Evolutionary conservation across 2,797 vertebrate species (phyloP).

Genomic region (Clamator glandarius): DNA sequence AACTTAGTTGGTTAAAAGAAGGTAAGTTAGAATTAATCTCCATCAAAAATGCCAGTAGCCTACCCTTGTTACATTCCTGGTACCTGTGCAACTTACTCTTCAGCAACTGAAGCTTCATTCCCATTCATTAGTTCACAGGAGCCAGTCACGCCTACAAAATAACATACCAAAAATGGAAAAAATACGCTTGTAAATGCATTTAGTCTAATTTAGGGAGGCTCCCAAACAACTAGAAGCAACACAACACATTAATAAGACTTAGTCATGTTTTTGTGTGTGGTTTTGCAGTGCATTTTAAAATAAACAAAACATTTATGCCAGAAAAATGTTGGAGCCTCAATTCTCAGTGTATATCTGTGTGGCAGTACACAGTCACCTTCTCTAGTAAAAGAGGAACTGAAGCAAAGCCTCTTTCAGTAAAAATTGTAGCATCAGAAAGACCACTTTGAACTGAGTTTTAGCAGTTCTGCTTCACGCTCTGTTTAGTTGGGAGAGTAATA

Average conservation of each 20-base stretch:
- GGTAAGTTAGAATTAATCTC: neutral
- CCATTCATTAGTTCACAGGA: neutral
- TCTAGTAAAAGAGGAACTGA: constrained; percentile 12
- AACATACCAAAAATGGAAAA: neutral
- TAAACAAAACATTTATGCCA: neutral
- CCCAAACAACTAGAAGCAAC: neutral
- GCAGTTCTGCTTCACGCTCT: neutral
- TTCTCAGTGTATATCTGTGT: neutral
- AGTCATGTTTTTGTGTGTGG: neutral
- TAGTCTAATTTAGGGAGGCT: neutral
- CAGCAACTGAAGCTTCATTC: neutral
- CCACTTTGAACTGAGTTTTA: neutral
- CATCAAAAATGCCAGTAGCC: neutral
- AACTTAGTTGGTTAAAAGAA: neutral
- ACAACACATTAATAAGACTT: neutral
- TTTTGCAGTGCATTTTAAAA: neutral
- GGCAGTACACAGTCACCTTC: neutral
- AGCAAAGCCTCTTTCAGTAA: neutral
- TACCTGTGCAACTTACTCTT: neutral
- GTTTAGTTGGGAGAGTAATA: neutral
- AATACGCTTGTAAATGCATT: neutral
- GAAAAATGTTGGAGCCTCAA: neutral
- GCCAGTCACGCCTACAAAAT: neutral
- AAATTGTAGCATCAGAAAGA: neutral
- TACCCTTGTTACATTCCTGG: neutral